Percentiles rank a stretch among this genome's conserved stretches.
These are phyloP conservation scores for Ditylenchus dipsaci DNA, from an alignment of 1,140 invertebrate genomes.

Conservation along the genomic window DNA sequence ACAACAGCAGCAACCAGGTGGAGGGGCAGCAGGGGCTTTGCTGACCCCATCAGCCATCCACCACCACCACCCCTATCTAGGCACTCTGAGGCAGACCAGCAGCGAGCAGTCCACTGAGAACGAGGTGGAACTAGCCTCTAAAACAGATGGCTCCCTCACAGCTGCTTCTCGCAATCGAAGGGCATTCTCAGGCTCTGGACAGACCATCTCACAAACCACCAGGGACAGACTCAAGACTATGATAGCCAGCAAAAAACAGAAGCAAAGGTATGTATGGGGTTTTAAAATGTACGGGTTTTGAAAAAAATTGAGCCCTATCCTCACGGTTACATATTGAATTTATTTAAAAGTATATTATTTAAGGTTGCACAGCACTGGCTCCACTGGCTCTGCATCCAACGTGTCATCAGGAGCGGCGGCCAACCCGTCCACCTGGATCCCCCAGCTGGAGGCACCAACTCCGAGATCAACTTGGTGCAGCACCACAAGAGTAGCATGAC, in stretches of 20 bases:
- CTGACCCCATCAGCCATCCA: slow-evolving; percentile 12
- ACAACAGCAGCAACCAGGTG: slow-evolving; percentile 16
- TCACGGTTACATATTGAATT: too few relatives aligned
- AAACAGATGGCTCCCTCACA: slow-evolving; percentile 10
- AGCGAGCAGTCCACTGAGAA: slow-evolving; percentile 31
- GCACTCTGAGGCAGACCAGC: slow-evolving; percentile 25
- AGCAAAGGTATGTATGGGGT: slow-evolving; percentile 29
- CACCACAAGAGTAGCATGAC: not conserved
- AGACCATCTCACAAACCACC: slow-evolving; percentile 48
- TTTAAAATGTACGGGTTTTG: too few relatives aligned
- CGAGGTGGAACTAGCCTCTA: slow-evolving; percentile 1
- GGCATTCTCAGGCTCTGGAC: slow-evolving; percentile 44
- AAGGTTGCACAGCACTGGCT: slow-evolving; percentile 30
- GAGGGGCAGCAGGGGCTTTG: slow-evolving; percentile 6
- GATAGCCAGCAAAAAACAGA: slow-evolving; percentile 53
- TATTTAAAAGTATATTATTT: too few relatives aligned
- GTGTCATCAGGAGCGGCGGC: slow-evolving; percentile 15
- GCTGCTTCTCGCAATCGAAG: slow-evolving; percentile 31
- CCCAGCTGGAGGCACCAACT: slow-evolving; percentile 21
- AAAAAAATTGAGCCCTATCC: too few relatives aligned
- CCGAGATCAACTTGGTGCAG: slow-evolving; percentile 24
- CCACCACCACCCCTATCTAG: slow-evolving; percentile 13
- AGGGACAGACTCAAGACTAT: slow-evolving; percentile 49
- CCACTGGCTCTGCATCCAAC: slow-evolving; percentile 35
- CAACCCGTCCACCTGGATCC: slow-evolving; percentile 20